Conservation (phyloP, 2,113 vertebrate genomes). For the Siniperca knerii region DNA sequence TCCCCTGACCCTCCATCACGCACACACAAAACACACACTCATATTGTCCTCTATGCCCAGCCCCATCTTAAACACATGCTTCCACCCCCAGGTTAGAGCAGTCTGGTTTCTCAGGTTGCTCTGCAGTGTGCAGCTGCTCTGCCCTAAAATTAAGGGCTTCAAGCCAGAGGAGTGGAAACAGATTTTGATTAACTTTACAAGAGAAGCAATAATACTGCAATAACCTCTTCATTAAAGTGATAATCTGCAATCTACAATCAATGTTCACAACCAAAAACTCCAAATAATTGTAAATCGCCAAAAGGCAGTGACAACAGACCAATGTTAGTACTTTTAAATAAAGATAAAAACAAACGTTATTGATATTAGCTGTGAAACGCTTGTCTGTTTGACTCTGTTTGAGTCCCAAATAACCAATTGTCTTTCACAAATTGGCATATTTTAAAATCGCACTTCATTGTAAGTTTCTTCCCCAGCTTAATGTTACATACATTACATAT, state of each 20-base stretch:
- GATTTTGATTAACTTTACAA: constrained; percentile 28
- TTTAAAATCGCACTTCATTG: neutral
- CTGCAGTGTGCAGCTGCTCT: constrained; percentile 60
- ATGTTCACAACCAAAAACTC: neutral
- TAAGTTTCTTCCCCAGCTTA: neutral
- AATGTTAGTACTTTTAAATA: neutral
- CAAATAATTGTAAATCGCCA: neutral
- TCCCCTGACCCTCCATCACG: neutral
- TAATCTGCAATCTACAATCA: constrained; percentile 10
- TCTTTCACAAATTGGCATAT: neutral
- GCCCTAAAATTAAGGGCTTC: constrained; percentile 22
- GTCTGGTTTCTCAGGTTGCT: constrained; percentile 66
- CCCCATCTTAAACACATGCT: neutral
- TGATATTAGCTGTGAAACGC: neutral
- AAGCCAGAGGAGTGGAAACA: constrained; percentile 19
- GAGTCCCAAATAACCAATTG: neutral
- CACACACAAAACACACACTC: constrained; percentile 22
- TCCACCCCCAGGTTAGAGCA: constrained; percentile 48
- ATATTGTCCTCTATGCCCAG: constrained; percentile 10
- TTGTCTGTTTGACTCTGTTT: neutral
- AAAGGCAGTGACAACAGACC: neutral
- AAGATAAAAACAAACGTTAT: neutral
- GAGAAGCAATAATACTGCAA: neutral
- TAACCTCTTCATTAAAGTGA: constrained; percentile 5
- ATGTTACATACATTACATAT: neutral